Evolutionary conservation across 1,140 invertebrate genomes (phyloP).

Genomic region (Gerris buenoi): DNA sequence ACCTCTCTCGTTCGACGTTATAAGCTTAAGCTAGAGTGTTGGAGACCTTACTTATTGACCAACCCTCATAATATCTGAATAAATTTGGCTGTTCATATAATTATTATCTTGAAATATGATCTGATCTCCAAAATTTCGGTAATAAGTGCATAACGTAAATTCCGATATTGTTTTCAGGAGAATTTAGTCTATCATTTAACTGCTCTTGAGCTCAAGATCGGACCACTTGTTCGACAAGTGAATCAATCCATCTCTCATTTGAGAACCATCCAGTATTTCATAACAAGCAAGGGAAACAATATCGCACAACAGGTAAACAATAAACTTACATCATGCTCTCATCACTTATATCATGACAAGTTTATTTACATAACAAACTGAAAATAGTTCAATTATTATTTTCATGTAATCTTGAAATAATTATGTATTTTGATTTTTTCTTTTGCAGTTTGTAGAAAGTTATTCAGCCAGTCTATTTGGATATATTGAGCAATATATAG

Average conservation of each 20-base stretch:
- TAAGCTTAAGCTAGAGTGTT: no score
- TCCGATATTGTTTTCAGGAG: conserved; percentile 37
- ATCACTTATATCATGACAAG: neutral
- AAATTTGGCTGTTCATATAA: no score
- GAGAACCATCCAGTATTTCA: conserved; percentile 54
- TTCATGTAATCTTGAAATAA: neutral
- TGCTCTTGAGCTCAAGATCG: conserved; percentile 50
- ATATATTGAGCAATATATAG: conserved; percentile 47
- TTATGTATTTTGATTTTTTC: neutral
- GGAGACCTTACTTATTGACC: no score
- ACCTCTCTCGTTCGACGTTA: no score
- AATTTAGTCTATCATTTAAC: conserved; percentile 57
- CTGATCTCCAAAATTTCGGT: no score
- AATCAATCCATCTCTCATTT: conserved; percentile 56
- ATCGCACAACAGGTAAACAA: conserved; percentile 44
- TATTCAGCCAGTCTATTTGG: conserved; percentile 42
- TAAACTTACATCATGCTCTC: no score
- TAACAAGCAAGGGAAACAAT: conserved; percentile 52
- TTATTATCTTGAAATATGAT: no score
- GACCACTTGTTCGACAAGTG: conserved; percentile 46
- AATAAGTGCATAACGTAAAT: no score
- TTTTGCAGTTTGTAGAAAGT: conserved; percentile 40
- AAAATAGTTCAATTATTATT: neutral
- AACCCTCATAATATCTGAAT: no score
- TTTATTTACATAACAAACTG: neutral